A percentile compares a stretch with the other conserved stretches of the same genome.
These are phyloP conservation scores for Cacoxenus indagator DNA, from an alignment of 2,888 invertebrate species.

Conservation along the genomic window DNA sequence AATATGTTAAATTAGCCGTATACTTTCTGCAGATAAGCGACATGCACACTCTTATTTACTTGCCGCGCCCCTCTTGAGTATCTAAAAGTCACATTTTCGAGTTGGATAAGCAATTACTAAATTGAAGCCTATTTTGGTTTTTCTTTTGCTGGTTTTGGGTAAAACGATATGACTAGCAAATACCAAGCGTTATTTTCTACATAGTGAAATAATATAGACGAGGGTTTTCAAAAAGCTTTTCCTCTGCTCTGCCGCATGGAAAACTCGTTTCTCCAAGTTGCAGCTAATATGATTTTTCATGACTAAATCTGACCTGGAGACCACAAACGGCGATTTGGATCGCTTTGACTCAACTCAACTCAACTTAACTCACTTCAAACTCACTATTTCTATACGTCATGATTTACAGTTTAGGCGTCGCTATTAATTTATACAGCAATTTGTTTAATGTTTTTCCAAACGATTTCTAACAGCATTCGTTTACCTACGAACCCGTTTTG, in stretches of 20 bases:
- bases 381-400: background rate
- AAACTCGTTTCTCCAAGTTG: background rate
- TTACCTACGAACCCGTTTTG: background rate
- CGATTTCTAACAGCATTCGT: background rate
- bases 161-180: too few relatives aligned
- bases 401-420: slow-evolving; percentile 12
- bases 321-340: background rate
- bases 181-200: too few relatives aligned
- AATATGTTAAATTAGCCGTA: background rate
- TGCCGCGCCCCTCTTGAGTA: background rate
- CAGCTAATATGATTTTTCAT: background rate
- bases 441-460: background rate
- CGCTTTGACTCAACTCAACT: background rate
- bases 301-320: background rate
- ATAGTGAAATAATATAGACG: too few relatives aligned
- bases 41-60: background rate
- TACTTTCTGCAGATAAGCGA: background rate
- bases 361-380: background rate
- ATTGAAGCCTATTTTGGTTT: too few relatives aligned
- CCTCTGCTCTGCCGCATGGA: background rate
- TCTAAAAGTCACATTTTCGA: background rate
- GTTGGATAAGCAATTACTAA: background rate
- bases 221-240: background rate
- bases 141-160: too few relatives aligned
- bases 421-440: slow-evolving; percentile 4